Percentiles rank a stretch among this genome's conserved stretches.
Conservation (phyloP, 64 coral and sea anemone genomes). For the Pocillopora verrucosa region DNA sequence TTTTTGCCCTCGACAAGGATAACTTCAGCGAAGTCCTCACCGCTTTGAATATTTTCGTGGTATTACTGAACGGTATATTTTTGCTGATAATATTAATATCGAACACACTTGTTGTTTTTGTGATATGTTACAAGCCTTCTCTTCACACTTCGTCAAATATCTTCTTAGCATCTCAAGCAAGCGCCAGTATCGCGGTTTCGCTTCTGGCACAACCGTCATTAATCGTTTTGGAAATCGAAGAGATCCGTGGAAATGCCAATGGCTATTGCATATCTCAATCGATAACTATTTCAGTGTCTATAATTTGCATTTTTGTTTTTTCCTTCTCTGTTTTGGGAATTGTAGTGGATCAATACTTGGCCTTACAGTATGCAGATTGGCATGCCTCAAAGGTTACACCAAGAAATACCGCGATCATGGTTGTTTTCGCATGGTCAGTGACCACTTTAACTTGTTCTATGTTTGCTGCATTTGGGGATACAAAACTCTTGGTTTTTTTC, state of each 20-base stretch:
- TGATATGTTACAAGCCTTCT: neutral
- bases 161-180: neutral
- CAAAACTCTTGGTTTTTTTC: neutral
- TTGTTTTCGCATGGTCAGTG: neutral
- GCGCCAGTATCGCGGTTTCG: neutral
- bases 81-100: neutral
- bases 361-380: neutral
- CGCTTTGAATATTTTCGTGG: neutral
- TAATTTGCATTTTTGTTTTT: neutral
- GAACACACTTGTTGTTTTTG: neutral
- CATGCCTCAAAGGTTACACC: neutral
- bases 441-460: neutral
- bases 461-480: neutral
- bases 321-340: conserved; percentile 6
- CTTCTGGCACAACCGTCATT: neutral
- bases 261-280: neutral
- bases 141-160: neutral
- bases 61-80: neutral
- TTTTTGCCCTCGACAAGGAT: neutral
- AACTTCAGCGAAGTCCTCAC: neutral
- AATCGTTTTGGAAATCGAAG: neutral
- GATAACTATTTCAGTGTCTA: neutral
- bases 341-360: neutral
- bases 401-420: neutral
- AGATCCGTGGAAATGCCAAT: neutral